Conservation (phyloP, 2,797 vertebrate genomes). For the Tinamus major region DNA sequence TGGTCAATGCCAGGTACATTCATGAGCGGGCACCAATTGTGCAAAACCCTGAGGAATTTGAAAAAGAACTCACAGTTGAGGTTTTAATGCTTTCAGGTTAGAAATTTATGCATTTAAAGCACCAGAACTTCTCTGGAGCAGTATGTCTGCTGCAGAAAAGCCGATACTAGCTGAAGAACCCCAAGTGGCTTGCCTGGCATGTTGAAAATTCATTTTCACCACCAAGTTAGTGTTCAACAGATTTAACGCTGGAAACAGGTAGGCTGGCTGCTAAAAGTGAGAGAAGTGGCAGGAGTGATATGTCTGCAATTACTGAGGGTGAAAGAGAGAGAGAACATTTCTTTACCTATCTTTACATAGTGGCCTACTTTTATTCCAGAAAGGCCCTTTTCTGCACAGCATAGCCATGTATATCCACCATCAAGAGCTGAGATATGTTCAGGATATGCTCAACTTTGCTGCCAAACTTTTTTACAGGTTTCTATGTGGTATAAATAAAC, state of each 20-base stretch:
- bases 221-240: neutral
- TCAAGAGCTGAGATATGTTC: neutral
- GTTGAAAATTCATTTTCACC: too few relatives aligned
- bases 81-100: neutral
- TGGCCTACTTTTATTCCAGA: neutral
- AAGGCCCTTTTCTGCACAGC: neutral
- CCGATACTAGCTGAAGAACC: neutral
- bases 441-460: neutral
- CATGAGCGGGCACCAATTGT: neutral
- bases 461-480: neutral
- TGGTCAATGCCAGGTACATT: neutral
- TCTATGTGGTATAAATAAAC: neutral
- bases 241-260: neutral
- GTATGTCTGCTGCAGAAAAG: neutral
- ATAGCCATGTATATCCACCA: rapidly evolving
- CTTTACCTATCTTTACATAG: neutral
- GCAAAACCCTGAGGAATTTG: neutral
- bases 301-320: neutral
- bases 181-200: neutral
- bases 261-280: neutral
- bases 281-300: neutral
- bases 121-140: neutral
- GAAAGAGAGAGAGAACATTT: neutral
- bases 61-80: neutral
- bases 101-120: neutral